phyloP scores from a whole-genome alignment of 2,113 vertebrate species.

The Hydrochoerus hydrochaeris region DNA sequence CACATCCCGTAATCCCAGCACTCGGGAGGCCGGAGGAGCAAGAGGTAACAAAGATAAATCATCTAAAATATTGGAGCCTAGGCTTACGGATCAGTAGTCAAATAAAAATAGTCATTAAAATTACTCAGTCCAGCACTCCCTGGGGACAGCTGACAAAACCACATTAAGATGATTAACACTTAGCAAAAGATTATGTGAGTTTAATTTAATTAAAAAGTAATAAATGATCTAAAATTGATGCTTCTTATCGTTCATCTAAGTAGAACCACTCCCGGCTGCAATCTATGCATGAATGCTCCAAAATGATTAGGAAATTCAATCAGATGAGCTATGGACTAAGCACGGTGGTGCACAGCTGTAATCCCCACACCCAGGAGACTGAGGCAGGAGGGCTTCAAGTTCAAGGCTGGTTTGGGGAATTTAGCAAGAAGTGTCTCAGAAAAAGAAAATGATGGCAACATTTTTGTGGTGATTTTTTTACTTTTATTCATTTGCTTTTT shows the following conservation, averaged over 20 bases:
- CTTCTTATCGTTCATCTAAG: slow-evolving; percentile 6
- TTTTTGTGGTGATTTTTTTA: not conserved
- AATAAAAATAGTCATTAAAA: slow-evolving; percentile 20
- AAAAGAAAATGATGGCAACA: not conserved
- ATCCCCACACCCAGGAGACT: not conserved
- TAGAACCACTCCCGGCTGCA: not conserved
- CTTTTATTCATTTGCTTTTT: not conserved
- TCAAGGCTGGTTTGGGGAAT: not conserved
- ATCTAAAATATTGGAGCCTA: slow-evolving; percentile 13
- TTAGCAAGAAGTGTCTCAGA: not conserved
- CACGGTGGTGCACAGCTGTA: not conserved
- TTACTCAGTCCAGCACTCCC: not conserved
- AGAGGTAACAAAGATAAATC: slow-evolving; percentile 4
- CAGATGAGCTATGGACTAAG: not conserved
- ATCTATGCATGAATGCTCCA: not conserved
- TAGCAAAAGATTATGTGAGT: not conserved
- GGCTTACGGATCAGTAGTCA: not conserved
- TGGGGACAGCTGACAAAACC: not conserved
- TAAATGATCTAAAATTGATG: not conserved
- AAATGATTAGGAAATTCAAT: slow-evolving; percentile 6
- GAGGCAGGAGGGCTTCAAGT: not conserved
- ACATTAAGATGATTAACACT: not conserved
- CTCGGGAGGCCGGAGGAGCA: not conserved
- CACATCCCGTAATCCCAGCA: not conserved
- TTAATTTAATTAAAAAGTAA: slow-evolving; percentile 25